Percentiles rank a stretch among this genome's conserved stretches.
Evolutionary conservation across 1,140 invertebrate species (phyloP).

Genomic region (Lanistes nyassanus): DNA sequence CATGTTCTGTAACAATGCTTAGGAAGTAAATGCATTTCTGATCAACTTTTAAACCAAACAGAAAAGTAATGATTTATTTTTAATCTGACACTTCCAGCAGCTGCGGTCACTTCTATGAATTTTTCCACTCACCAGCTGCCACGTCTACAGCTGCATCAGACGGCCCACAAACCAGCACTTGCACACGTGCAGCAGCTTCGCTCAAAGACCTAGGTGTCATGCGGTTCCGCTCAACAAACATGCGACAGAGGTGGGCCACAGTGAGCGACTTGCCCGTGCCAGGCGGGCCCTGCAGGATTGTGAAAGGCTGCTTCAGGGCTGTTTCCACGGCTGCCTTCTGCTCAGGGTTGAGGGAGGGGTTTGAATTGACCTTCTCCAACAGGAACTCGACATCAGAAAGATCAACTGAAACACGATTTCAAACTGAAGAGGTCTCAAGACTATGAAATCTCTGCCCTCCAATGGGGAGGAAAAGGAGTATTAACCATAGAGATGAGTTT

Average conservation of each 20-base stretch:
- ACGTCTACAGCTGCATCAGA: conserved; percentile 58
- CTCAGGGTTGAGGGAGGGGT: conserved; percentile 34
- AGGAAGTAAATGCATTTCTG: too few relatives aligned
- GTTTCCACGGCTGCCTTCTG: conserved; percentile 49
- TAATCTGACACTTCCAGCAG: not conserved
- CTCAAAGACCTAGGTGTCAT: conserved; percentile 17
- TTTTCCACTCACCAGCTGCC: conserved; percentile 46
- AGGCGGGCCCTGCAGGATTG: conserved; percentile 53
- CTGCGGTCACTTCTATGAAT: not conserved
- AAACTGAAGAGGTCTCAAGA: not conserved
- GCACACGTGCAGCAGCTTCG: conserved; percentile 27
- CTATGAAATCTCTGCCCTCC: not conserved
- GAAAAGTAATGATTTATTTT: too few relatives aligned
- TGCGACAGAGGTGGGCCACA: conserved; percentile 44
- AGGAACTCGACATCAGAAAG: conserved; percentile 41
- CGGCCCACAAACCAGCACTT: conserved; percentile 61
- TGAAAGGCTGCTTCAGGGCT: conserved; percentile 50
- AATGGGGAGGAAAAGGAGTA: not conserved
- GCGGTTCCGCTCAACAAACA: conserved; percentile 48
- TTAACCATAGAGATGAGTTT: not conserved
- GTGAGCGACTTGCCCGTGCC: conserved; percentile 60
- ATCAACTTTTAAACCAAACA: too few relatives aligned
- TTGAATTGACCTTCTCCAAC: conserved; percentile 23
- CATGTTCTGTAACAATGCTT: too few relatives aligned
- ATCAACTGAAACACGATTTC: conserved; percentile 36